Evolutionary conservation across 2,113 vertebrate species (phyloP).

Genomic region (Sigmodon hispidus): DNA sequence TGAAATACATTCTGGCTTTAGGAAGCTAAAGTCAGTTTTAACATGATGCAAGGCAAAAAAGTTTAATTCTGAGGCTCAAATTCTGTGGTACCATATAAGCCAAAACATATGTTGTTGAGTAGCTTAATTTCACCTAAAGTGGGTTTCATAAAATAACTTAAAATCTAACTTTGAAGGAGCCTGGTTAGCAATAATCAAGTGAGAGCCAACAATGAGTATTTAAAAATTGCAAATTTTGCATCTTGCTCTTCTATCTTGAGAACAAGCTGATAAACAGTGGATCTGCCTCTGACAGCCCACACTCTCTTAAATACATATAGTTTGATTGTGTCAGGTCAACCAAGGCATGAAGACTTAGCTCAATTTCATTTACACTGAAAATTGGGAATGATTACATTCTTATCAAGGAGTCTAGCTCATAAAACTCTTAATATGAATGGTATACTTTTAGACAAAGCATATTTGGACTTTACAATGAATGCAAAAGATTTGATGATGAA

Average conservation of each 20-base stretch:
- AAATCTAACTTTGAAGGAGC: not conserved
- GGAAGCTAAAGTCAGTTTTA: conserved; percentile 74
- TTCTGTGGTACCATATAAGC: conserved; percentile 51
- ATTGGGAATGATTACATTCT: not conserved
- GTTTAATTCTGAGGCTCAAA: conserved; percentile 54
- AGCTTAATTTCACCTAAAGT: conserved; percentile 13
- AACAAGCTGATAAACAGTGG: not conserved
- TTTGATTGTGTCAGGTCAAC: not conserved
- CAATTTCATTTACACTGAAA: not conserved
- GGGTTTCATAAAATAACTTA: conserved; percentile 34
- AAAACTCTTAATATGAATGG: not conserved
- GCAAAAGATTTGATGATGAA: conserved; percentile 39
- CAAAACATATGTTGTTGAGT: conserved; percentile 50
- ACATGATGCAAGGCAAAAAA: conserved; percentile 57
- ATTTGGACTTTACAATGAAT: conserved; percentile 31
- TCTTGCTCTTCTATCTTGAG: not conserved
- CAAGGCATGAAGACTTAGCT: conserved; percentile 23
- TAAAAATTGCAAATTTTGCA: not conserved
- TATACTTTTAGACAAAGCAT: not conserved
- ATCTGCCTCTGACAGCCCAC: not conserved
- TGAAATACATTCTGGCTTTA: conserved; percentile 60
- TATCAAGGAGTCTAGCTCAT: conserved; percentile 12
- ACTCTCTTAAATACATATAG: not conserved
- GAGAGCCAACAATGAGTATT: not conserved
- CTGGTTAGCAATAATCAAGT: not conserved